A percentile compares a stretch with the other conserved stretches of the same genome.
Conservation (phyloP, 2,888 invertebrate species). For the Celastrina argiolus region DNA sequence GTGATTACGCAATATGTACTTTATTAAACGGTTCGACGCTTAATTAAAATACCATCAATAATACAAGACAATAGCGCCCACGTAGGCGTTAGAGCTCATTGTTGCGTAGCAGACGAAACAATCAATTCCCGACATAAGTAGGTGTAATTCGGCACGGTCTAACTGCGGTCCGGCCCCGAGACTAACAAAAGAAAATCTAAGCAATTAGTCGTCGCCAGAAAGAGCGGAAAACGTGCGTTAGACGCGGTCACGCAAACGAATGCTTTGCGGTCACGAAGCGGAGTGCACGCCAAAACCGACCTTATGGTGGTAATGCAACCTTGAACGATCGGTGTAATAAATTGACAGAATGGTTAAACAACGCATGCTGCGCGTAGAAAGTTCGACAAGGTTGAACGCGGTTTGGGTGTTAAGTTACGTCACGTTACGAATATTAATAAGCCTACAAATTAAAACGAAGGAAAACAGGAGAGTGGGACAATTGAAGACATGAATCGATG, state of each 20-base stretch:
- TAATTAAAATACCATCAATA: constrained; percentile 16
- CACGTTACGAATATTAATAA: background rate
- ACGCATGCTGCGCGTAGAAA: constrained; percentile 22
- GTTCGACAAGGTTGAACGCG: background rate
- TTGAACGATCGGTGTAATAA: constrained; percentile 30
- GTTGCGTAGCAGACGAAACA: constrained; percentile 66
- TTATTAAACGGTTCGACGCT: constrained; percentile 1
- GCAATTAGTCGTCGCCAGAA: constrained; percentile 78
- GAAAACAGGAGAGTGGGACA: too few species aligned
- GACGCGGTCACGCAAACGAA: constrained; percentile 67
- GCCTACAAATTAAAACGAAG: too few species aligned
- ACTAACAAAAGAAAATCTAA: constrained; percentile 78
- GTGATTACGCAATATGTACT: constrained; percentile 1
- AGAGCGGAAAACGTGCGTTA: constrained; percentile 77
- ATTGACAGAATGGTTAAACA: constrained; percentile 13
- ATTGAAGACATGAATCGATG: too few species aligned
- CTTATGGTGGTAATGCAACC: constrained; percentile 28
- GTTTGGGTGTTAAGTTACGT: background rate
- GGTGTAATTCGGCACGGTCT: constrained; percentile 73
- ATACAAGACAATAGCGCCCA: constrained; percentile 27
- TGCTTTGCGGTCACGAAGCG: constrained; percentile 54
- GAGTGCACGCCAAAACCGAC: constrained; percentile 29
- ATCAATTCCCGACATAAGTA: constrained; percentile 76
- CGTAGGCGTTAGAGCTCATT: constrained; percentile 34
- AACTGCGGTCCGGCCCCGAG: constrained; percentile 68